Base-by-base conservation (phyloP, 2,113 vertebrate genomes). In the Eleginops maclovinus region DNA sequence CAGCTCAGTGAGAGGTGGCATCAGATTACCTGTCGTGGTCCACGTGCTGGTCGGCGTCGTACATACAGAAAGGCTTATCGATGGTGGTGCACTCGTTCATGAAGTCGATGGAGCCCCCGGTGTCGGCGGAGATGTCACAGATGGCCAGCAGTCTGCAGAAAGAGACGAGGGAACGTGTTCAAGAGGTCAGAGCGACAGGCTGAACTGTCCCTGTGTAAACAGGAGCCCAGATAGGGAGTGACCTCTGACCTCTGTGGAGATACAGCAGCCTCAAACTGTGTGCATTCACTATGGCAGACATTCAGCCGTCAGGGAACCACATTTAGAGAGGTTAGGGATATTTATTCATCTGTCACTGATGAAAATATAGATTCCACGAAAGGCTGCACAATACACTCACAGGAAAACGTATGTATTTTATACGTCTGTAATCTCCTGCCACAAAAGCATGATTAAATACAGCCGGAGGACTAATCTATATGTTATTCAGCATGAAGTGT, bases 51-150 rank as follows among this genome's bases (percentile, higher is more conserved):
- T 97, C 94, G 22, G 98, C 96, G 73, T 99, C 98, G 87, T 99
- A 99, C 93, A 99, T 98, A 78, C 97, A 99, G 89, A 99, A 99
- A 8, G 98, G 98, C 46, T 91, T 97, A 54, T 99, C 97, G 67
- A 99, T 99, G 47, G 97, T 98, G 0, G 98, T 99, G 76, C 97
- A 99, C 49, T 97, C 97, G 0, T 94, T 98, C 98, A 99, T 98
- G 89, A 99, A 99, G 88, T 96, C 97, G 83, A 99, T 99, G 9
- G 98, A 99, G 56, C 98, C 98, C 40, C 96, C 97, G 0, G 96
- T 93, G 75, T 99, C 98, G 0, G 98, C 97, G 24, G 98, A 99
- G 84, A 99, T 99, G 93, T 99, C 98, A 65, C 98, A 99, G 83
- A 99, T 98, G 21, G 97, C 97, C 89, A 99, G 79, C 64, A 99